A percentile compares a stretch with the other conserved stretches of the same genome.
Conservation (phyloP, 2,888 invertebrate genomes). For the Balanococcus diminutus region DNA sequence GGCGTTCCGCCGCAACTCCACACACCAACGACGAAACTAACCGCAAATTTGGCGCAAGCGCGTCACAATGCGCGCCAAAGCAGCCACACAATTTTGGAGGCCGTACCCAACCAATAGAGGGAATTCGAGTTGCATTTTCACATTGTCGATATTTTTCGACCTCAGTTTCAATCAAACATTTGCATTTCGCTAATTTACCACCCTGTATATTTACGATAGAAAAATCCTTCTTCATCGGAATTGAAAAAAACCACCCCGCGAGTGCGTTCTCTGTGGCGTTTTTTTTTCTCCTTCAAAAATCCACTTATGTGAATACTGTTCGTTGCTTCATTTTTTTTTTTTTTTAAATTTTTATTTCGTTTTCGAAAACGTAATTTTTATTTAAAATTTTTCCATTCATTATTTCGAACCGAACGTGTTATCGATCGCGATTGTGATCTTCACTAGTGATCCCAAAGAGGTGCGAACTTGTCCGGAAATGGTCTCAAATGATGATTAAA, state of each 20-base stretch:
- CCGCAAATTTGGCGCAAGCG: slow-evolving; percentile 49
- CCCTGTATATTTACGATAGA: neutral
- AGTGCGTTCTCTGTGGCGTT: too few species aligned
- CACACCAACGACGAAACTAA: slow-evolving; percentile 10
- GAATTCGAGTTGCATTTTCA: slow-evolving; percentile 47
- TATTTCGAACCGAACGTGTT: neutral
- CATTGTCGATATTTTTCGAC: neutral
- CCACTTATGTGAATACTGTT: neutral
- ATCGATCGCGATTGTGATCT: neutral
- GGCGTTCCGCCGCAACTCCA: slow-evolving; percentile 43
- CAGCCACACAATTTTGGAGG: slow-evolving; percentile 54
- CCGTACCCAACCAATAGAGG: slow-evolving; percentile 48
- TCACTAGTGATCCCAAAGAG: too few species aligned
- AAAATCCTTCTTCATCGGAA: neutral
- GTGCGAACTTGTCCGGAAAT: neutral
- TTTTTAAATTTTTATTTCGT: too few species aligned
- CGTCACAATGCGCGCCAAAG: slow-evolving; percentile 44
- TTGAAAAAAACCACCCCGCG: neutral
- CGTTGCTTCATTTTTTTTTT: too few species aligned
- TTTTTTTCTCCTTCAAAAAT: neutral
- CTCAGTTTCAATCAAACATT: slow-evolving; percentile 42
- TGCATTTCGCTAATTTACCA: slow-evolving; percentile 44
- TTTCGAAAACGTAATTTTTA: too few species aligned
- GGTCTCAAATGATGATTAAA: slow-evolving; percentile 46
- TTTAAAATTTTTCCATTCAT: too few species aligned